A percentile compares a stretch with the other conserved stretches of the same genome.
These are phyloP conservation scores for Sitobion miscanthi DNA, from an alignment of 1,140 invertebrate genomes.

Conservation along the genomic window DNA sequence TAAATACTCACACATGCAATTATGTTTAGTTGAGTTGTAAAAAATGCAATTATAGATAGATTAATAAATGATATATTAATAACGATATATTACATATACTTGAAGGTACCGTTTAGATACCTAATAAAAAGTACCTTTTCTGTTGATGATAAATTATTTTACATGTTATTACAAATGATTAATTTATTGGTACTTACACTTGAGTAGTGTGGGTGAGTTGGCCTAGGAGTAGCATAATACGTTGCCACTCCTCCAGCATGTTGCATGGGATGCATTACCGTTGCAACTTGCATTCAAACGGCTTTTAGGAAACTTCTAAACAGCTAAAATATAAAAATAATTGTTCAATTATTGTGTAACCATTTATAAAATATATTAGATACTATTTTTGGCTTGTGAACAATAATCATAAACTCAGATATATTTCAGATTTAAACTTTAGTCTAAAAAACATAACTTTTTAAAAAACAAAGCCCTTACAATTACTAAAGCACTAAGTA, in stretches of 20 bases:
- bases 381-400: background rate
- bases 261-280: conserved; percentile 49
- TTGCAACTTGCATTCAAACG: conserved; percentile 52
- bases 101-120: too few relatives aligned
- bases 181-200: conserved; percentile 40
- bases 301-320: conserved; percentile 43
- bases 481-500: background rate
- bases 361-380: background rate
- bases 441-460: background rate
- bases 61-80: background rate
- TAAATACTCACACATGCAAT: background rate
- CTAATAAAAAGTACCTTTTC: background rate
- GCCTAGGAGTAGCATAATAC: conserved; percentile 50
- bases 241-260: conserved; percentile 43
- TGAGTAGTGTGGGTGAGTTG: conserved; percentile 44
- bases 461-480: background rate
- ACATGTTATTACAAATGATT: background rate
- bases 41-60: too few relatives aligned
- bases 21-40: background rate
- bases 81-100: background rate
- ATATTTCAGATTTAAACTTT: background rate
- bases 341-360: background rate
- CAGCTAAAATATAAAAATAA: conserved; percentile 41
- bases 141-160: background rate
- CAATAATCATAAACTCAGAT: background rate